These are phyloP conservation scores for Potorous gilbertii DNA, from an alignment of 2,797 vertebrate genomes.

Conservation along the genomic window DNA sequence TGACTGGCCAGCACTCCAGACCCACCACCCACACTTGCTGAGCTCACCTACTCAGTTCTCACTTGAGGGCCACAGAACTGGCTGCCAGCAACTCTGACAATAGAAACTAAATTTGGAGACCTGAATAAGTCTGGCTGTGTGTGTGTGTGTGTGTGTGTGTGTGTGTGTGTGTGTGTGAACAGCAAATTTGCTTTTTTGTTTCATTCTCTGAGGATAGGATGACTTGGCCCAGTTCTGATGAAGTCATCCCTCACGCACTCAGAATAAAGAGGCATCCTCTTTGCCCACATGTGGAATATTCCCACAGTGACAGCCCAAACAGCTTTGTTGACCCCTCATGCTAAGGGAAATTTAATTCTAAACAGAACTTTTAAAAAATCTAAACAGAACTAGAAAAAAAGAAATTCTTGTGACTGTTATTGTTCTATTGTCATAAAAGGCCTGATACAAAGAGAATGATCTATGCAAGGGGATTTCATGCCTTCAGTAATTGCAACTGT, in stretches of 20 bases:
- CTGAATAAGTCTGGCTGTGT: slow-evolving; percentile 43
- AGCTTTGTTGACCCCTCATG: slow-evolving; percentile 64
- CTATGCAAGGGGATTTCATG: slow-evolving; percentile 29
- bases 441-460: slow-evolving; percentile 46
- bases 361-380: slow-evolving; percentile 61
- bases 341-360: slow-evolving; percentile 69
- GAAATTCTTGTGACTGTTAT: slow-evolving; percentile 56
- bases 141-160: too few species aligned
- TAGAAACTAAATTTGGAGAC: slow-evolving; percentile 72
- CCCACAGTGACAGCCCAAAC: slow-evolving; percentile 61
- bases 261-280: slow-evolving; percentile 56
- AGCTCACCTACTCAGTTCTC: slow-evolving; percentile 69
- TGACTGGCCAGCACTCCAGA: background rate
- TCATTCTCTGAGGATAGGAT: slow-evolving; percentile 61
- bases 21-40: background rate
- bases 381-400: slow-evolving; percentile 13
- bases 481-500: background rate
- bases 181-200: slow-evolving; percentile 64
- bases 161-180: slow-evolving; percentile 33
- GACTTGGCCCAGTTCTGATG: background rate
- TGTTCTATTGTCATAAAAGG: slow-evolving; percentile 58
- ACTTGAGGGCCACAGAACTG: slow-evolving; percentile 62
- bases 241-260: slow-evolving; percentile 18
- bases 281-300: slow-evolving; percentile 17
- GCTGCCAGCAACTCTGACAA: slow-evolving; percentile 70